A percentile compares a stretch with the other conserved stretches of the same genome.
Evolutionary conservation across 2,113 vertebrate genomes (phyloP).

Genomic region (Puma concolor): DNA sequence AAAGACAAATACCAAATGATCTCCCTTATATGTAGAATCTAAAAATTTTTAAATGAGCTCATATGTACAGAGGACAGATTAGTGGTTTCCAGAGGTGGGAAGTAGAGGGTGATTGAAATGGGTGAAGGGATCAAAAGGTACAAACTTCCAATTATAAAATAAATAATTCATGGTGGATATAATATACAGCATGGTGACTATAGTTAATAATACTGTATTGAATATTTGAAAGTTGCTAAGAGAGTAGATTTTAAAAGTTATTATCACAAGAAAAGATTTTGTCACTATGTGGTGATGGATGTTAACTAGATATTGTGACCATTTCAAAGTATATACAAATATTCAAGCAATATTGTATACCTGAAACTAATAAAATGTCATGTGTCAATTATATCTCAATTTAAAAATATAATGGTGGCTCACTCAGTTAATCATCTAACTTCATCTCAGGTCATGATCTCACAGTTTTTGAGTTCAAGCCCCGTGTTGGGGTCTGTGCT

Average conservation of each 20-base stretch:
- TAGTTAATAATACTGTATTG: not conserved
- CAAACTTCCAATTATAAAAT: conserved; percentile 2
- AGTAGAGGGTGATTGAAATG: not conserved
- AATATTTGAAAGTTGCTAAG: not conserved
- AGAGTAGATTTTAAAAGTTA: not conserved
- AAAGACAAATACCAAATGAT: not conserved
- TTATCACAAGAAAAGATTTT: not conserved
- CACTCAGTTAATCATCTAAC: no score
- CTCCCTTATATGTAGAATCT: not conserved
- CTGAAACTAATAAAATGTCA: not conserved
- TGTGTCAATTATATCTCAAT: not conserved
- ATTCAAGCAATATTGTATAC: not conserved
- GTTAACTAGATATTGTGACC: not conserved
- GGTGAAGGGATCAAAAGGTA: not conserved
- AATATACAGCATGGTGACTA: not conserved
- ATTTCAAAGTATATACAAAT: not conserved
- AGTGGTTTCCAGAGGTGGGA: not conserved
- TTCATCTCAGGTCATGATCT: no score
- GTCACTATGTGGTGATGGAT: not conserved
- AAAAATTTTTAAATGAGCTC: not conserved
- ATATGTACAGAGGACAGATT: not conserved
- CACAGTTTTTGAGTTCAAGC: no score
- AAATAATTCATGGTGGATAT: not conserved
- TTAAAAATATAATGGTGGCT: not conserved
- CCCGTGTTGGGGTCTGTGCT: no score